phyloP scores from a whole-genome alignment of 2,888 invertebrate species.

The Chelonus formosanus region DNA sequence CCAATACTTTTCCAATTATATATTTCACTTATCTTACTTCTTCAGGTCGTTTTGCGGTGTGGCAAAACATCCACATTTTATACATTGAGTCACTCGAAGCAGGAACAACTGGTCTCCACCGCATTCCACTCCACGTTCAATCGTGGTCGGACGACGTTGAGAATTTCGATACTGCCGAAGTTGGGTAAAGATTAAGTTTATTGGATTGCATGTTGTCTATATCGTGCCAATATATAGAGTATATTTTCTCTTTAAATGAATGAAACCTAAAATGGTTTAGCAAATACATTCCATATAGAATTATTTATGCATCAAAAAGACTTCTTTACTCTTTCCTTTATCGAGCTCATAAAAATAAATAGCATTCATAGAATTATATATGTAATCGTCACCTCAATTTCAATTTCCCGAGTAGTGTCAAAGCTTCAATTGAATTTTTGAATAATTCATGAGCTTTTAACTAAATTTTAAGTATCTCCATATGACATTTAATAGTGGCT shows the following conservation, averaged over 20 bases:
- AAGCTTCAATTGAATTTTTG: no score
- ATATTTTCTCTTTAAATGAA: no score
- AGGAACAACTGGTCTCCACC: constrained; percentile 38
- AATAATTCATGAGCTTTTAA: no score
- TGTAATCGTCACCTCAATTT: no score
- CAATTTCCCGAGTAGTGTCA: no score
- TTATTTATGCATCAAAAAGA: not conserved
- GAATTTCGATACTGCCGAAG: constrained; percentile 53
- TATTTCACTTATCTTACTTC: constrained; percentile 17
- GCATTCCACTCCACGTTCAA: constrained; percentile 52
- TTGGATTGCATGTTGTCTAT: constrained; percentile 29
- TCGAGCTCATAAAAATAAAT: no score
- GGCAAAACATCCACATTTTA: constrained; percentile 62
- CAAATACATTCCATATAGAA: no score
- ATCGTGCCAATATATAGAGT: not conserved
- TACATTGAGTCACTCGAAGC: constrained; percentile 47
- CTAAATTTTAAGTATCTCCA: no score
- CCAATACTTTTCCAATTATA: constrained; percentile 18
- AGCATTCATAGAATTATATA: no score
- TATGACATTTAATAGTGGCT: no score
- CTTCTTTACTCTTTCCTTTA: no score
- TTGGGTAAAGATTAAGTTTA: constrained; percentile 46
- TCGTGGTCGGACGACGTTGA: constrained; percentile 64
- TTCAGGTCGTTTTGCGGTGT: constrained; percentile 61
- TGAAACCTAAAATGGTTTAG: no score